Percentiles rank a stretch among this genome's conserved stretches.
These are phyloP conservation scores for Clytia hemisphaerica DNA, from an alignment of 30 jellyfish, hydroid and myxozoan species.

Conservation along the genomic window DNA sequence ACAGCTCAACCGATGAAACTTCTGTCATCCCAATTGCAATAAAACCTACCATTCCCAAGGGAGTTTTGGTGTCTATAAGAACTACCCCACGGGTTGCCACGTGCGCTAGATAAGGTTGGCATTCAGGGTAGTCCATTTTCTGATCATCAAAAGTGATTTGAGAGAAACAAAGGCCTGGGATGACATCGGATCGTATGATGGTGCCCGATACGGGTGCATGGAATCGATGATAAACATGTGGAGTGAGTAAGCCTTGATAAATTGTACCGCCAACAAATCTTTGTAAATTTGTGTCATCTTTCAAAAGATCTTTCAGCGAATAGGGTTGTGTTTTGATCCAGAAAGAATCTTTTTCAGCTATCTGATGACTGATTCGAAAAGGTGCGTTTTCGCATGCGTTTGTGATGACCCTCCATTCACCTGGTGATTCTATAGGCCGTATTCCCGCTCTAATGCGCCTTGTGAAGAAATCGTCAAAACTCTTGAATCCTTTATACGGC, in stretches of 20 bases:
- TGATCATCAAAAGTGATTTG: neutral
- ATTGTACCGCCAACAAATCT: neutral
- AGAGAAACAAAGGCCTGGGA: neutral
- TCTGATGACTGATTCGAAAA: neutral
- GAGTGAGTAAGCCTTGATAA: neutral
- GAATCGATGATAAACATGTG: neutral
- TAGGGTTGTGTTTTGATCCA: slow-evolving; percentile 9
- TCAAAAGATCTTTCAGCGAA: neutral
- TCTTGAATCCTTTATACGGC: neutral
- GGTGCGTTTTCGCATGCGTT: neutral
- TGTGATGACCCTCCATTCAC: too few relatives aligned
- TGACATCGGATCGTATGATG: neutral
- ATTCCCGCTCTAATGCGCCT: neutral
- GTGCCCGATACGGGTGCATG: slow-evolving; percentile 1
- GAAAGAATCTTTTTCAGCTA: neutral
- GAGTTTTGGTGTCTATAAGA: neutral
- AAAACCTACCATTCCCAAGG: neutral
- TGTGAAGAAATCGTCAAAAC: neutral
- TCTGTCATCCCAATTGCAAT: neutral
- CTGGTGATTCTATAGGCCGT: neutral
- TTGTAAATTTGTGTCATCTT: neutral
- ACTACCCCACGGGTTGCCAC: neutral
- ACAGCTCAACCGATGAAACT: neutral
- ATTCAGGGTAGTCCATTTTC: neutral
- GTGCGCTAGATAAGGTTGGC: slow-evolving; percentile 1